Conservation (phyloP, 2,797 vertebrate genomes). For the Serranus cabrilla region DNA sequence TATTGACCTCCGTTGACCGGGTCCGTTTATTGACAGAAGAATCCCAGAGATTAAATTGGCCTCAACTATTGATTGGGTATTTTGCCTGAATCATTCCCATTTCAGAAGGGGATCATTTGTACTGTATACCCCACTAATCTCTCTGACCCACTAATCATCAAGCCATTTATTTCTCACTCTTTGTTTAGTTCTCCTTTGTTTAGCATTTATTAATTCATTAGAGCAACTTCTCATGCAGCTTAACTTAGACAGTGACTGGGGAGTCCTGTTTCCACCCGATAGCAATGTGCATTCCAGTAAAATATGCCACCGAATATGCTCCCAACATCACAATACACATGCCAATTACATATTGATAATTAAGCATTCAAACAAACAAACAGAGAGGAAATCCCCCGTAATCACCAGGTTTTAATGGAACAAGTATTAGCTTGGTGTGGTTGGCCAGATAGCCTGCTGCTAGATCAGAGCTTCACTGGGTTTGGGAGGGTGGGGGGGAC, state of each 20-base stretch:
- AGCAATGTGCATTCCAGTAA: slow-evolving; percentile 62
- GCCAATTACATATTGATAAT: slow-evolving; percentile 85
- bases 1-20: slow-evolving; percentile 76
- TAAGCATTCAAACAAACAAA: slow-evolving; percentile 86
- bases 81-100: slow-evolving; percentile 79
- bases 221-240: slow-evolving; percentile 77
- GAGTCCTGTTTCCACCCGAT: slow-evolving; percentile 79
- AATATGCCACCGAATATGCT: slow-evolving; percentile 66
- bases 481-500: slow-evolving; percentile 27
- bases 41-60: slow-evolving; percentile 83
- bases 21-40: slow-evolving; percentile 78
- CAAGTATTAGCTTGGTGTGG: slow-evolving; percentile 81
- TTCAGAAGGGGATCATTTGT: slow-evolving; percentile 78
- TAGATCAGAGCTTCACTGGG: slow-evolving; percentile 72
- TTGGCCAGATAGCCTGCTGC: slow-evolving; percentile 80
- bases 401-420: slow-evolving; percentile 83
- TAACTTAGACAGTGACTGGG: slow-evolving; percentile 74
- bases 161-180: slow-evolving; percentile 76
- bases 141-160: slow-evolving; percentile 79
- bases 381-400: slow-evolving; percentile 78
- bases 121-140: slow-evolving; percentile 80
- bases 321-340: slow-evolving; percentile 74
- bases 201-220: slow-evolving; percentile 82
- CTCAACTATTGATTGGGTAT: slow-evolving; percentile 76
- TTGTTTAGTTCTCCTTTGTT: slow-evolving; percentile 81